A percentile compares a stretch with the other conserved stretches of the same genome.
Conservation (phyloP, 1,140 invertebrate species). For the Choristoneura fumiferana region DNA sequence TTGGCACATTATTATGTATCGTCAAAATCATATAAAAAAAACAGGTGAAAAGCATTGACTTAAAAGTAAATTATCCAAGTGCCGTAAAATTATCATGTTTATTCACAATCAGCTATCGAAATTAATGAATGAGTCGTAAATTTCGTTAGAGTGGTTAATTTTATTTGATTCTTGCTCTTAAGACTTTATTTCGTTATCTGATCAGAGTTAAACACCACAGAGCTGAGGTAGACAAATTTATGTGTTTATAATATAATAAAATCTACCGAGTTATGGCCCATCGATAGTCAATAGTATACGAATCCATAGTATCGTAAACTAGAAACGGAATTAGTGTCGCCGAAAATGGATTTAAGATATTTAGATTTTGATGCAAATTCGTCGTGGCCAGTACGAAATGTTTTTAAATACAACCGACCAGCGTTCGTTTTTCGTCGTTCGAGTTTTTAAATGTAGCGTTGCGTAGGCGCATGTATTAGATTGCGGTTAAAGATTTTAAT, state of each 20-base stretch:
- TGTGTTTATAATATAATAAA: slow-evolving; percentile 51
- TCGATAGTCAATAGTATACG: slow-evolving; percentile 27
- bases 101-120: slow-evolving; percentile 7
- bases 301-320: slow-evolving; percentile 58
- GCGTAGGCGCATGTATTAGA: slow-evolving; percentile 67
- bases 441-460: slow-evolving; percentile 67
- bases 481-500: slow-evolving; percentile 66
- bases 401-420: slow-evolving; percentile 41
- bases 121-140: slow-evolving; percentile 15
- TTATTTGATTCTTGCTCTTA: slow-evolving; percentile 13
- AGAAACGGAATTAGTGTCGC: slow-evolving; percentile 54
- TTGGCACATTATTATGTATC: too few species aligned
- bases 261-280: slow-evolving; percentile 45
- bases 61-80: not conserved
- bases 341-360: slow-evolving; percentile 55
- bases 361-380: slow-evolving; percentile 63
- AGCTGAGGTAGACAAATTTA: slow-evolving; percentile 49
- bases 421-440: slow-evolving; percentile 56
- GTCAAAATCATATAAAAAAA: too few species aligned
- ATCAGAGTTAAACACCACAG: slow-evolving; percentile 32
- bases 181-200: slow-evolving; percentile 32
- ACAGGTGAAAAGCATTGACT: too few species aligned
- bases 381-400: slow-evolving; percentile 34
- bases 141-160: slow-evolving; percentile 6
- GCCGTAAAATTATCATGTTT: slow-evolving; percentile 8